Conservation (phyloP, 1,140 invertebrate species). For the Trichomalopsis sarcophagae region DNA sequence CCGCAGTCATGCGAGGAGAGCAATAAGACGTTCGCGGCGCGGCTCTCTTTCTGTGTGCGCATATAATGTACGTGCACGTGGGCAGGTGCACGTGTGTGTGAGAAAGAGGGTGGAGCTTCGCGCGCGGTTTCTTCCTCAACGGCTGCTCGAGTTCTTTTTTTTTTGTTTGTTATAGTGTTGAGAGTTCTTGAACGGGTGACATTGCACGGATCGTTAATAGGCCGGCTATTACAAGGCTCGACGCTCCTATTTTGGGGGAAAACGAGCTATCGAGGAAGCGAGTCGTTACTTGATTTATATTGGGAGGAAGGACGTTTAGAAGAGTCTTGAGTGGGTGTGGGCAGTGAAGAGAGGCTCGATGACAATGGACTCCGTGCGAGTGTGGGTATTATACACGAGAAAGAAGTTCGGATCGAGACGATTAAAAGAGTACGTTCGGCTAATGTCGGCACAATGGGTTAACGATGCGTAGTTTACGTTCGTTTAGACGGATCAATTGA, state of each 20-base stretch:
- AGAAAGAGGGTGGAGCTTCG: not conserved
- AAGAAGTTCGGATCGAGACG: no score
- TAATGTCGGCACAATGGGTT: not conserved
- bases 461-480: not conserved
- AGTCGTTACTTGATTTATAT: conserved; percentile 23
- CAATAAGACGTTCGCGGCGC: not conserved
- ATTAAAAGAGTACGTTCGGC: no score
- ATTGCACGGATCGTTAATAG: conserved; percentile 16
- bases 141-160: not conserved
- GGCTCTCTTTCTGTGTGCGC: not conserved
- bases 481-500: not conserved
- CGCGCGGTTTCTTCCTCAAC: not conserved
- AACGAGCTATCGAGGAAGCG: conserved; percentile 3
- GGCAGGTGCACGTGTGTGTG: conserved; percentile 38
- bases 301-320: conserved; percentile 13
- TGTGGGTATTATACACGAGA: no score
- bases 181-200: not conserved
- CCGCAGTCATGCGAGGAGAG: conserved; percentile 34
- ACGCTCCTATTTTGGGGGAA: conserved; percentile 39
- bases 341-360: not conserved
- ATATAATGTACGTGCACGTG: not conserved
- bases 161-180: no score
- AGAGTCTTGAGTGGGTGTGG: conserved; percentile 1
- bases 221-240: conserved; percentile 1
- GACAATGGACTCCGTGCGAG: not conserved